Conservation (phyloP, 92 coral and sea anemone genomes). For the Micromussa lordhowensis region DNA sequence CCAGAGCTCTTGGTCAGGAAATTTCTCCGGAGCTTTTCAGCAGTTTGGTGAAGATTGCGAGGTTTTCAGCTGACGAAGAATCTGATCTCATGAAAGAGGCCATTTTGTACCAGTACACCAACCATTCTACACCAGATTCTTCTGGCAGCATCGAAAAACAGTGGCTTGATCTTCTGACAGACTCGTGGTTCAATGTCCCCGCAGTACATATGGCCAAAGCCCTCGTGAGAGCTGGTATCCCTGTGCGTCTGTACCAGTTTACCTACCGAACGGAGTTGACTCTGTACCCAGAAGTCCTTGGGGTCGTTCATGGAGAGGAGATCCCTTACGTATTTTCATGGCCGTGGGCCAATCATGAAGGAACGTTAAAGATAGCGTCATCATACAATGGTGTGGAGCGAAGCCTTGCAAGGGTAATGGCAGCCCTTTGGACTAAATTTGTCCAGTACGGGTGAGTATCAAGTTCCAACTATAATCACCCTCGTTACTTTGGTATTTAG, state of each 20-base stretch:
- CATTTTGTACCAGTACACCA: neutral
- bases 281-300: neutral
- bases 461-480: too few relatives aligned
- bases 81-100: neutral
- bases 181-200: neutral
- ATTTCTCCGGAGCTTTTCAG: neutral
- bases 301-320: neutral
- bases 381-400: neutral
- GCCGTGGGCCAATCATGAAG: neutral
- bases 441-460: neutral
- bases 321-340: neutral
- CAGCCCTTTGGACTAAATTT: neutral
- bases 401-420: neutral
- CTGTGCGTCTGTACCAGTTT: slow-evolving; percentile 2
- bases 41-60: neutral
- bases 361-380: neutral
- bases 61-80: neutral
- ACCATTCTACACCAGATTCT: neutral
- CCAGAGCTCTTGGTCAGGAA: neutral
- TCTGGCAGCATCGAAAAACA: neutral
- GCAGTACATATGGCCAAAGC: neutral
- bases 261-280: neutral
- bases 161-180: neutral
- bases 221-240: neutral
- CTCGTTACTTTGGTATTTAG: too few relatives aligned